Conservation (phyloP, 2,888 invertebrate species). For the Frankliniella intonsa region DNA sequence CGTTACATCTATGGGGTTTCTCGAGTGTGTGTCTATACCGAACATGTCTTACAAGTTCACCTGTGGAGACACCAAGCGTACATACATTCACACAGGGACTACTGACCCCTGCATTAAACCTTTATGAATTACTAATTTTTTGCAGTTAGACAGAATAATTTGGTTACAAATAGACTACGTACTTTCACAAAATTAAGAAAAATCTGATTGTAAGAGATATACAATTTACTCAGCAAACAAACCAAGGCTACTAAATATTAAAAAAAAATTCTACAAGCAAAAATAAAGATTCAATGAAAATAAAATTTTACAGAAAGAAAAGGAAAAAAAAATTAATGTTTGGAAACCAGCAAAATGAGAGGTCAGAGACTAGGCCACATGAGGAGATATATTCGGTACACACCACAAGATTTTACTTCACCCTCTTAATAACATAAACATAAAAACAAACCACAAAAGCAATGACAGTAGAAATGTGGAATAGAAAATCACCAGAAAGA, state of each 20-base stretch:
- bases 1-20: slow-evolving; percentile 91
- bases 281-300: background rate
- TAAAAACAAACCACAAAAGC: background rate
- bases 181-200: background rate
- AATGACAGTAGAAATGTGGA: background rate
- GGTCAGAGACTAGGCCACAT: background rate
- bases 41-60: slow-evolving; percentile 89
- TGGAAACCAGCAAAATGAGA: background rate
- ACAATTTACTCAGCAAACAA: background rate
- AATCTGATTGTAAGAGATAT: background rate
- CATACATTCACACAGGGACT: slow-evolving; percentile 24
- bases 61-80: slow-evolving; percentile 47
- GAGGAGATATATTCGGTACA: slow-evolving; percentile 22
- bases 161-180: background rate
- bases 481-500: background rate
- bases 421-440: background rate
- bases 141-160: background rate
- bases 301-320: background rate
- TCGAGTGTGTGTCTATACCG: slow-evolving; percentile 92
- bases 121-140: background rate
- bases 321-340: background rate
- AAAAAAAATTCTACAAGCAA: background rate
- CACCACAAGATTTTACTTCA: background rate
- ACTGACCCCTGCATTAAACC: slow-evolving; percentile 2
- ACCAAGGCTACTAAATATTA: background rate